These are phyloP conservation scores for Spodoptera littoralis DNA, from an alignment of 2,888 invertebrate species.

Conservation along the genomic window DNA sequence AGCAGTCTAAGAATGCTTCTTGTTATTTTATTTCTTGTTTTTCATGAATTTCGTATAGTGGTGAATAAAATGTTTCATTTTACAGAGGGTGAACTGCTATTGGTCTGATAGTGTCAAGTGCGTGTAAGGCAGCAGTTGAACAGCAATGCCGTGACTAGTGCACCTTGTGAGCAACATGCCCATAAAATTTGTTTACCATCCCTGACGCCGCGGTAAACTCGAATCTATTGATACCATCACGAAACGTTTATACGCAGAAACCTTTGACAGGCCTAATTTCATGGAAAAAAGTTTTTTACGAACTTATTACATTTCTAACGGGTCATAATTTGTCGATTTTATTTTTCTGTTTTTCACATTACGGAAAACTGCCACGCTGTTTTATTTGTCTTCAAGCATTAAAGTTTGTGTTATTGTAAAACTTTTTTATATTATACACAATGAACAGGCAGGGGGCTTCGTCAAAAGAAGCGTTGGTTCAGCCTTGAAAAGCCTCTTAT, in stretches of 20 bases:
- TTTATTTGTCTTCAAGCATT: constrained; percentile 11
- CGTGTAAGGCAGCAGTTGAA: constrained; percentile 76
- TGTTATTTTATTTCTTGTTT: neutral
- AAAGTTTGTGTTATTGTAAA: constrained; percentile 14
- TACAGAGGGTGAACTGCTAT: constrained; percentile 17
- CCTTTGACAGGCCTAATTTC: constrained; percentile 39
- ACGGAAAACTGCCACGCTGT: neutral
- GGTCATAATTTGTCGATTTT: constrained; percentile 44
- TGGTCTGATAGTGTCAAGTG: constrained; percentile 73
- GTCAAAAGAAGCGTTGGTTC: constrained; percentile 12
- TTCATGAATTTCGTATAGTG: neutral
- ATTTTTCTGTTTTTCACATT: constrained; percentile 36
- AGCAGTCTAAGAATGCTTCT: constrained; percentile 29
- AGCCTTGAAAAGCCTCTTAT: constrained; percentile 29
- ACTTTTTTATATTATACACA: constrained; percentile 5
- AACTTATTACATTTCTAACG: constrained; percentile 34
- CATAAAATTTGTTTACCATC: constrained; percentile 79
- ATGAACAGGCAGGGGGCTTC: neutral
- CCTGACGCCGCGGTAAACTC: constrained; percentile 64
- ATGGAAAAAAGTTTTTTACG: constrained; percentile 37
- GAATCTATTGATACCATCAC: constrained; percentile 69
- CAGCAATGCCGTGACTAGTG: constrained; percentile 79
- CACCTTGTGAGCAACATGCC: constrained; percentile 73
- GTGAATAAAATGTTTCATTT: neutral
- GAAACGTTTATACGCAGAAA: constrained; percentile 54